Evolutionary conservation across 1,140 invertebrate species (phyloP), one percentile per base, ranked within the genome.

Genomic region (Lordiphosa clarofinis): DNA sequence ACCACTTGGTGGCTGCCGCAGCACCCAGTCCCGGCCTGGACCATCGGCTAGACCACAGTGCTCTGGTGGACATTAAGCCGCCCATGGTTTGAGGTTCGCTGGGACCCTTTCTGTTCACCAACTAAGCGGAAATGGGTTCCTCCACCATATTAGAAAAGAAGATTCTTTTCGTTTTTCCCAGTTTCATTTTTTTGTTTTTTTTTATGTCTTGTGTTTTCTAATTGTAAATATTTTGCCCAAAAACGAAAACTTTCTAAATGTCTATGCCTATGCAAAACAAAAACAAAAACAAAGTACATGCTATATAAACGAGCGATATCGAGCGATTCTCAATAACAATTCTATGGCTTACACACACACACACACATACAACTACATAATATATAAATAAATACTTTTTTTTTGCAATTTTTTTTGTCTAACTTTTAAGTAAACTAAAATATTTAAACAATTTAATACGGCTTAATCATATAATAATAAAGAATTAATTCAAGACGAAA

Each of bases 11-110:
- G 6, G 57, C 68, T 15, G 61, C 54, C 2, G 62, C 86, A n/a
- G 70, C 86, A 46, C 70, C 86, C 47, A 87, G 82, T 56, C 86
- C 81, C 4, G 78, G 72, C 0, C 33, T 88, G 35, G 87, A 68
- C 62, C 87, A 70, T 70, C 74, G 19, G 24, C 56, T 81, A 7
- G 75, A 81, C 11, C 76, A 86, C 50, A 84, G 69, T 53, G 65
- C 74, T 2, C 40, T 88, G 15, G 70, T 89, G 2, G 88, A 89
- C 13, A 86, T 89, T 0, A 89, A 89, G 65, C 88, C 88, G n/a
- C 87, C 87, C 33, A 81, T 89, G 73, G 88, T 89, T 76, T 89
- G 88, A 89, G 86, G 87, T 11, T 87, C 87, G 74, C 69, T 88
- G 64, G 84, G 87, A 69, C 88, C 87, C 79, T 86, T 89, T 63